A percentile compares a stretch with the other conserved stretches of the same genome.
These are phyloP conservation scores for Drosophila pseudotakahashii DNA, from an alignment of 2,888 invertebrate species.

Conservation along the genomic window DNA sequence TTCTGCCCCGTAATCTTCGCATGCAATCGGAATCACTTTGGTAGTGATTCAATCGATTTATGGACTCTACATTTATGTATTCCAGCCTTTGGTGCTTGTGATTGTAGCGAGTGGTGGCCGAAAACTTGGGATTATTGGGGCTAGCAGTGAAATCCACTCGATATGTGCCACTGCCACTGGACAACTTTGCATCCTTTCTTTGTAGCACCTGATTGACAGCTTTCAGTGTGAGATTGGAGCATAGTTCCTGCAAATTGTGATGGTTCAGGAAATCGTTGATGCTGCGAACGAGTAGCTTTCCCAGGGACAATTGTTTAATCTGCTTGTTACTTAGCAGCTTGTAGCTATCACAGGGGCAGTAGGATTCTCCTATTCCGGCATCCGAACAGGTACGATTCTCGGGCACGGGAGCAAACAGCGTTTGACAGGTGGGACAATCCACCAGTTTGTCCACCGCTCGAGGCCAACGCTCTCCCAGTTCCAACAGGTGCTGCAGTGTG, in stretches of 20 bases:
- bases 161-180: background rate
- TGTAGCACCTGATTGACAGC: background rate
- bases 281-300: constrained; percentile 3
- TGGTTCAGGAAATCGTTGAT: constrained; percentile 15
- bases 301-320: background rate
- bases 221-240: constrained; percentile 9
- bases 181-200: background rate
- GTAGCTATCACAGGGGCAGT: constrained; percentile 84
- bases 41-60: constrained; percentile 19
- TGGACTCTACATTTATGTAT: constrained; percentile 3
- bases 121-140: constrained; percentile 7
- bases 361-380: constrained; percentile 54
- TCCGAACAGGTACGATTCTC: constrained; percentile 52
- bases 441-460: constrained; percentile 72
- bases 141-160: constrained; percentile 8
- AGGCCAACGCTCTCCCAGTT: constrained; percentile 80
- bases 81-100: background rate
- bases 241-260: constrained; percentile 6
- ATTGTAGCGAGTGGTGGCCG: constrained; percentile 10
- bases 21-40: constrained; percentile 13
- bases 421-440: constrained; percentile 87
- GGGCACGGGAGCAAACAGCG: constrained; percentile 86
- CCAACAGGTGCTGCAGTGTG: constrained; percentile 87
- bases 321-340: background rate
- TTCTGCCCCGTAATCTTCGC: constrained; percentile 3